phyloP scores from a whole-genome alignment of 2,888 invertebrate species.

The Anorthoa munda region DNA sequence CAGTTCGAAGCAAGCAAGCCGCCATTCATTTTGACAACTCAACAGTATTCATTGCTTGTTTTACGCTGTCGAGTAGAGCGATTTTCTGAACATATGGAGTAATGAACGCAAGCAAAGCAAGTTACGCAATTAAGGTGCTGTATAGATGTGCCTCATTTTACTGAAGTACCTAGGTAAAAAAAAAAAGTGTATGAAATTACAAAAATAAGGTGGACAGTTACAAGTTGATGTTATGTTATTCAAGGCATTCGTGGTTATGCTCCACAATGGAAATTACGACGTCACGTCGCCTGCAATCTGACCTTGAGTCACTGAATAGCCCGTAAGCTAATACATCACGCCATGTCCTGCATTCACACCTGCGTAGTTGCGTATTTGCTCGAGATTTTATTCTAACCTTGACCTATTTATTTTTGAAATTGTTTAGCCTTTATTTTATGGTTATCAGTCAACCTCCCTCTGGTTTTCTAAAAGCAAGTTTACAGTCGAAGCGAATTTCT shows the following conservation, averaged over 20 bases:
- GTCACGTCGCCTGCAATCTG: constrained; percentile 55
- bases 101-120: too few relatives aligned
- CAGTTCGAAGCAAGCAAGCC: too few relatives aligned
- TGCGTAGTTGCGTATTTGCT: constrained; percentile 24
- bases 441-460: neutral
- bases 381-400: constrained; percentile 20
- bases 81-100: too few relatives aligned
- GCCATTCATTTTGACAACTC: too few relatives aligned
- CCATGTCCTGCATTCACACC: constrained; percentile 47
- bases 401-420: constrained; percentile 21
- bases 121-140: too few relatives aligned
- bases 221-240: constrained; percentile 50
- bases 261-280: constrained; percentile 57
- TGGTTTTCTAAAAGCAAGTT: too few relatives aligned
- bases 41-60: too few relatives aligned
- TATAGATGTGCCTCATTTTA: too few relatives aligned
- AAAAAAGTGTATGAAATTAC: constrained; percentile 45
- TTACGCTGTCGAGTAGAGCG: too few relatives aligned
- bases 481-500: too few relatives aligned
- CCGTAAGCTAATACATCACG: constrained; percentile 55
- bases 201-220: constrained; percentile 32
- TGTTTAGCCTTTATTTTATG: neutral
- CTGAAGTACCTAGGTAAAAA: too few relatives aligned
- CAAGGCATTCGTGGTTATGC: constrained; percentile 56
- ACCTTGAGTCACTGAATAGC: constrained; percentile 69